Evolutionary conservation across 92 coral and sea anemone genomes (phyloP).

Genomic region (Zoanthus sociatus): DNA sequence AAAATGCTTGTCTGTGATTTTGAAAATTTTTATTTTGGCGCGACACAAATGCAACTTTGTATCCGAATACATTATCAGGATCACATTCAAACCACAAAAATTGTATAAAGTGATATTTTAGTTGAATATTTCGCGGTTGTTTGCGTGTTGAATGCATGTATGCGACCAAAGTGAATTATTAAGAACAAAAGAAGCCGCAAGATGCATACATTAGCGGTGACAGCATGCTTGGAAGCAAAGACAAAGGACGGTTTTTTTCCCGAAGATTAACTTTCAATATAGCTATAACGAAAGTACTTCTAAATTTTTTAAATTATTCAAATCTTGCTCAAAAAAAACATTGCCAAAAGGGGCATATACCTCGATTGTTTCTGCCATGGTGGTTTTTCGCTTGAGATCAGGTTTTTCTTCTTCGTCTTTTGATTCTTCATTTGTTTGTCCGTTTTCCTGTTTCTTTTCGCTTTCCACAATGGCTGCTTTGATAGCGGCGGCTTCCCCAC

Average conservation of each 20-base stretch:
- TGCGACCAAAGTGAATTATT: not conserved
- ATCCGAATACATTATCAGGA: not conserved
- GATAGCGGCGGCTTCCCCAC: conserved; percentile 90
- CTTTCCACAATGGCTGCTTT: conserved; percentile 83
- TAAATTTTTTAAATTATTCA: not conserved
- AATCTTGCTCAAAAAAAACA: not conserved
- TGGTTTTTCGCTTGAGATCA: conserved; percentile 89
- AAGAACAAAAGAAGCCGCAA: conserved; percentile 21
- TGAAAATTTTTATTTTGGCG: no score
- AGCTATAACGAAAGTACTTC: not conserved
- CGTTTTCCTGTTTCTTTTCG: conserved; percentile 76
- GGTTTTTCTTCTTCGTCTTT: conserved; percentile 88
- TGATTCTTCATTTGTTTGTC: conserved; percentile 21
- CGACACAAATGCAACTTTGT: not conserved
- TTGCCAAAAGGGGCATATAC: conserved; percentile 22
- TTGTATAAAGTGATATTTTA: not conserved
- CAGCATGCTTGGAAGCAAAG: conserved; percentile 28
- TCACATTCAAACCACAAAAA: not conserved
- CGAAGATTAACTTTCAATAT: conserved; percentile 20
- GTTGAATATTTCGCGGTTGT: not conserved
- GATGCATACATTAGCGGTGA: conserved; percentile 29
- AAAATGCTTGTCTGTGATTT: no score
- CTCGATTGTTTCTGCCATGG: conserved; percentile 92
- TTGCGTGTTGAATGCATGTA: not conserved
- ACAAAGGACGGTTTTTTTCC: conserved; percentile 26